Base-by-base conservation (phyloP, 2,797 vertebrate species). In the Kryptopterus vitreolus region DNA sequence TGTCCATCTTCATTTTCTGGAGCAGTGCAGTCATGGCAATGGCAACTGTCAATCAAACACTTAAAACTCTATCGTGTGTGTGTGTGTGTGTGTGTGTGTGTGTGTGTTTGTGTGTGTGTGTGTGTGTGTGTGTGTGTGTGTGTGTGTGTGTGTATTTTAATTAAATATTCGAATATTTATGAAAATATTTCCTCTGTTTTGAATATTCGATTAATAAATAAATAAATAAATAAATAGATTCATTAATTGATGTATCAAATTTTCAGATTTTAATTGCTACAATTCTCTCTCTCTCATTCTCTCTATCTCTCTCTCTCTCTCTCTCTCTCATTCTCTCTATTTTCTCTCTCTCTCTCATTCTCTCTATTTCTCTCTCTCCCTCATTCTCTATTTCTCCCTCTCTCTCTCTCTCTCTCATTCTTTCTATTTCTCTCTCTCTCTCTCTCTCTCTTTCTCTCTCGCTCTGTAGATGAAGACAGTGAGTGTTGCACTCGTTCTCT, bases 401-500 rank as follows among this genome's bases (percentile, higher is more conserved):
- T 57, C 53, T 72, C 29, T 8, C 5, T 48, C 68, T 38, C 50
- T 43, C 66, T 18, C 33, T 62, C 0, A 58, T 52, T 79, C n/a
- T 57, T 31, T 73, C 20, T 63, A 13, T 26, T 1, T 77, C 35
- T 74, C 16, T 58, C 35, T 58, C 24, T 48, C 46, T 70, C 46
- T 52, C 26, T 71, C 31, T 72, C 52, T 38, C 29, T 38, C 31
- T 73, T 29, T 73, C 31, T 76, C 29, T 61, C 48, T 59, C 65
- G n/a, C 24, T 84, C 69, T 71, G 53, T 16, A 99, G 98, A 99
- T 99, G 98, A 99, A 99, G 94, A 99, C 98, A 0, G 98, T 99
- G 46, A 99, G 98, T 1, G 98, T 99, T 35, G 98, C 98, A 43
- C 92, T 99, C 87, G 98, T 99, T 80, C 80, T 99, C 89, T 99